Base-by-base conservation (phyloP, 92 coral and sea anemone genomes). In the Porites divaricata region DNA sequence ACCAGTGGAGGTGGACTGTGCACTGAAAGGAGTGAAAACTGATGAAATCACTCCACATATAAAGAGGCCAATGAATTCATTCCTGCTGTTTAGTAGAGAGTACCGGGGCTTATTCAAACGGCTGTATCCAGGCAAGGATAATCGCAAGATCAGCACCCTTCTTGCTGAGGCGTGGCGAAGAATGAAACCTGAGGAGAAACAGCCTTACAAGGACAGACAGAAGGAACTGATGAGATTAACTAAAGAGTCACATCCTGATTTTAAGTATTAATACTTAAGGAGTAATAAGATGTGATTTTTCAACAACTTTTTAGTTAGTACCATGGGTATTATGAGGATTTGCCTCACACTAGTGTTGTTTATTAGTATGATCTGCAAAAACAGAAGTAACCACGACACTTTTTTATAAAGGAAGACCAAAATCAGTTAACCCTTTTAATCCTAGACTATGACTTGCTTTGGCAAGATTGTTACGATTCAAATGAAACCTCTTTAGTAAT, bases 131-230 rank as follows among this genome's bases (percentile, higher is more conserved):
- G 92, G 94, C 11, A 85, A 87, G 52, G 95, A 91, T 69, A 91
- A 93, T 84, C 86, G 98, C 35, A 89, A 89, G 57, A 92, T 94
- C 66, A 94, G 95, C 61, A 89, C 94, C 1, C 78, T 91, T 9
- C 81, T 94, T 41, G 98, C 96, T 45, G 95, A 94, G 48, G 89
- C 90, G 72, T 94, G 98, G 98, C 79, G 93, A 63, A 67, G 89
- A 0, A 78, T 94, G 91, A 81, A 72, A 7, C 88, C 84, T 10
- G 93, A 76, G 9, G 91, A 92, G 21, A 92, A 94, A 70, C 77
- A 88, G 64, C 98, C 98, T n/a, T 94, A 84, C 83, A 89, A 85
- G 50, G 92, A 91, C 35, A 82, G 84, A 81, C 94, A 94, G 2
- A 84, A 78, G 74, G 94, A 93, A 21, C 83, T 88, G 66, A 93